Percentiles rank a stretch among this genome's conserved stretches.
These are phyloP conservation scores for Microctonus brassicae DNA, from an alignment of 2,888 invertebrate genomes.

Conservation along the genomic window DNA sequence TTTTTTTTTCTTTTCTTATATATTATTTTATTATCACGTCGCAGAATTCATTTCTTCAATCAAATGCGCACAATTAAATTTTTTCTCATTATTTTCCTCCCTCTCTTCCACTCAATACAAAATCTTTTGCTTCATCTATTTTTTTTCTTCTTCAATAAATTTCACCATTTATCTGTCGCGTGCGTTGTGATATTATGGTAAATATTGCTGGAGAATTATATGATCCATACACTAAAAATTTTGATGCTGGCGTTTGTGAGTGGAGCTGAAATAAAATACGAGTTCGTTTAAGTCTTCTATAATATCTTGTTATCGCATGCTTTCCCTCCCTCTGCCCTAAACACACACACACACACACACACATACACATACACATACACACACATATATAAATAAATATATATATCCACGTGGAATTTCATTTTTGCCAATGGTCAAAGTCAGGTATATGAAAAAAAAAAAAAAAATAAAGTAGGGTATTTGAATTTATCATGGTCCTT, in stretches of 20 bases:
- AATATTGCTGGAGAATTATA: background rate
- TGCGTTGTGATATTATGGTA: background rate
- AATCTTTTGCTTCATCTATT: background rate
- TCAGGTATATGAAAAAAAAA: no score
- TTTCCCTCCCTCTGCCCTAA: background rate
- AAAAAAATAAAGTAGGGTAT: no score
- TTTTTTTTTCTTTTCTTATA: background rate
- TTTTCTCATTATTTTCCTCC: background rate
- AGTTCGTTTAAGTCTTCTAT: background rate
- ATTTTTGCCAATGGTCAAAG: background rate
- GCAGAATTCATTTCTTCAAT: background rate
- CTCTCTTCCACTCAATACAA: background rate
- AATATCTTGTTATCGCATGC: background rate
- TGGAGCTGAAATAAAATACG: background rate
- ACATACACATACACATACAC: background rate
- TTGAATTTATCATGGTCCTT: no score
- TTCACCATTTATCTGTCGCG: background rate
- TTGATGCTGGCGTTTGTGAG: background rate
- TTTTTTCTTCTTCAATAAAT: background rate
- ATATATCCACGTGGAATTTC: no score
- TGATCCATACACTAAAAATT: background rate
- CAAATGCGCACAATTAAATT: background rate
- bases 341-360: background rate
- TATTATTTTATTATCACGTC: background rate
- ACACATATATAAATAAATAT: no score